These are phyloP conservation scores for Corvus cornix DNA, from an alignment of 2,113 vertebrate genomes.

Conservation along the genomic window DNA sequence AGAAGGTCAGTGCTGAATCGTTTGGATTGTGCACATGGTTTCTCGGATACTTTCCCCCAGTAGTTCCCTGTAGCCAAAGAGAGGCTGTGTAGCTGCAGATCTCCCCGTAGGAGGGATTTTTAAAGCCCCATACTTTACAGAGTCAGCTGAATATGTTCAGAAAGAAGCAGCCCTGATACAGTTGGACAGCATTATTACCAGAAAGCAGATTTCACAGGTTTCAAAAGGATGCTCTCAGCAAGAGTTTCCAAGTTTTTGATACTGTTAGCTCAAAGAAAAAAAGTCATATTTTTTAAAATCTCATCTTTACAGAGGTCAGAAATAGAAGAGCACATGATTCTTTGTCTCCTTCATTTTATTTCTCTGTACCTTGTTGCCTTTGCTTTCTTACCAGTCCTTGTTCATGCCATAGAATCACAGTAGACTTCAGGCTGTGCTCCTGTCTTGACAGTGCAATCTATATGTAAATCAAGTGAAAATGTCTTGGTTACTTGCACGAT, in stretches of 20 bases:
- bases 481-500: background rate
- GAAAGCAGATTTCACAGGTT: slow-evolving; percentile 22
- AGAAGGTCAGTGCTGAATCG: slow-evolving; percentile 55
- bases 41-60: slow-evolving; percentile 25
- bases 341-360: background rate
- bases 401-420: background rate
- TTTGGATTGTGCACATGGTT: slow-evolving; percentile 52
- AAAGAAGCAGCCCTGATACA: background rate
- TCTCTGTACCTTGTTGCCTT: background rate
- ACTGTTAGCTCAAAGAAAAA: background rate
- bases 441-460: background rate
- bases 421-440: background rate
- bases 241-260: background rate
- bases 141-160: background rate
- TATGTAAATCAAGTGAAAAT: background rate
- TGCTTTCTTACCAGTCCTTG: background rate
- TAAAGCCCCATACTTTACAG: background rate
- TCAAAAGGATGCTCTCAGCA: slow-evolving; percentile 3
- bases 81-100: background rate
- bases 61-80: background rate
- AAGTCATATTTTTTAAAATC: background rate
- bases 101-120: background rate
- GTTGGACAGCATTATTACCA: background rate
- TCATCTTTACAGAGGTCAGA: background rate
- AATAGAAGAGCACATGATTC: background rate